phyloP scores from a whole-genome alignment of 2,888 invertebrate species.

The Macaria notata region DNA sequence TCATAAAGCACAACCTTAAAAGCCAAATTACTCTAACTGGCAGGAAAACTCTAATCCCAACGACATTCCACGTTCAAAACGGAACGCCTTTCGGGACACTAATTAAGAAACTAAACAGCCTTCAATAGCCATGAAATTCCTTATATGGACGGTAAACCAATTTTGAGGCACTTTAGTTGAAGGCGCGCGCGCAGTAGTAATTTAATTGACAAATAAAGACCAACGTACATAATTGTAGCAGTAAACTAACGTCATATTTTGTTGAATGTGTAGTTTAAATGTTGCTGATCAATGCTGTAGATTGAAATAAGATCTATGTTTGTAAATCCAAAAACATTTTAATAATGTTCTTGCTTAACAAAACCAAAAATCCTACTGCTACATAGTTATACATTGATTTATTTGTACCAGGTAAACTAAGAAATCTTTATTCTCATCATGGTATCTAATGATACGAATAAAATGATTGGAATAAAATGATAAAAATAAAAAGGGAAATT shows the following conservation, averaged over 20 bases:
- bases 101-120: constrained; percentile 75
- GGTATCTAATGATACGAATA: too few species aligned
- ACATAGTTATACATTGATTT: too few species aligned
- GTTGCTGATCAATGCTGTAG: too few species aligned
- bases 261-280: too few species aligned
- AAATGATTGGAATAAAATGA: too few species aligned
- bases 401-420: too few species aligned
- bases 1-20: constrained; percentile 55
- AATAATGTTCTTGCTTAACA: too few species aligned
- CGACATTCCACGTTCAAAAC: constrained; percentile 55
- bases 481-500: too few species aligned
- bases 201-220: constrained; percentile 71
- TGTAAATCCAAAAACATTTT: too few species aligned
- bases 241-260: constrained; percentile 3
- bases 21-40: constrained; percentile 55
- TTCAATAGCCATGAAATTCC: constrained; percentile 76
- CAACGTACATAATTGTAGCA: constrained; percentile 7
- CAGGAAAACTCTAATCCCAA: constrained; percentile 56
- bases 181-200: constrained; percentile 58
- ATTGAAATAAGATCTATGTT: too few species aligned
- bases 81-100: constrained; percentile 57
- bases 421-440: too few species aligned
- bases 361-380: too few species aligned
- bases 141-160: constrained; percentile 73
- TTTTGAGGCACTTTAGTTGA: constrained; percentile 69